These are phyloP conservation scores for Cherax destructor DNA, from an alignment of 1,140 invertebrate genomes.

Conservation along the genomic window DNA sequence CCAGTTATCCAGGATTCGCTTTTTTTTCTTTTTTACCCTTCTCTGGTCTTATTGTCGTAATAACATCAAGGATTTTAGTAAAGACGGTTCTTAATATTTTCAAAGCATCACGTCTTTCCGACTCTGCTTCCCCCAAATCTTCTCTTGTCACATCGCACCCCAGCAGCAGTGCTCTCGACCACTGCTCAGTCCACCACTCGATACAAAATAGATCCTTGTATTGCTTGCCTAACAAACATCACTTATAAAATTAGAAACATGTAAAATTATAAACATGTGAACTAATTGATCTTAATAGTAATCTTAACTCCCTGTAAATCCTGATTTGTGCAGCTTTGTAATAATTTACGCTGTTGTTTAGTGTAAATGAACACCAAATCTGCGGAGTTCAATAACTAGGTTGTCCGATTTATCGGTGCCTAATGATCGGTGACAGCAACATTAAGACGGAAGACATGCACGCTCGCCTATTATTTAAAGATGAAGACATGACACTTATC, in stretches of 20 bases:
- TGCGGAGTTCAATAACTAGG: not conserved
- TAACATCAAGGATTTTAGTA: no score
- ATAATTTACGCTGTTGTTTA: not conserved
- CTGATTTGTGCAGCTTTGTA: not conserved
- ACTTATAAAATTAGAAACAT: not conserved
- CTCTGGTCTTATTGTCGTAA: no score
- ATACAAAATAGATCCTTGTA: no score
- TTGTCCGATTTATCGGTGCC: not conserved
- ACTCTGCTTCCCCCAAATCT: no score
- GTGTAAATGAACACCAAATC: constrained; percentile 17
- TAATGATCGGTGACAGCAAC: constrained; percentile 2
- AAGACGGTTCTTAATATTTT: no score
- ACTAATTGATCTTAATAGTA: not conserved
- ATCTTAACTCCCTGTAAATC: not conserved
- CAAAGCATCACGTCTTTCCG: no score
- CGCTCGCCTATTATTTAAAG: not conserved
- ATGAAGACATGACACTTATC: not conserved
- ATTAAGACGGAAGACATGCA: not conserved
- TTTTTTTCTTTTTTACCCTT: no score
- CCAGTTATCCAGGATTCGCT: no score
- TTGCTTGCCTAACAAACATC: not conserved
- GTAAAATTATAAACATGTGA: not conserved
- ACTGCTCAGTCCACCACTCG: no score
- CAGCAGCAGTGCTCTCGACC: no score
- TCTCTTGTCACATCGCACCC: no score